Conservation (phyloP, 2,113 vertebrate genomes). For the Pseudorhombus dupliciocellatus region DNA sequence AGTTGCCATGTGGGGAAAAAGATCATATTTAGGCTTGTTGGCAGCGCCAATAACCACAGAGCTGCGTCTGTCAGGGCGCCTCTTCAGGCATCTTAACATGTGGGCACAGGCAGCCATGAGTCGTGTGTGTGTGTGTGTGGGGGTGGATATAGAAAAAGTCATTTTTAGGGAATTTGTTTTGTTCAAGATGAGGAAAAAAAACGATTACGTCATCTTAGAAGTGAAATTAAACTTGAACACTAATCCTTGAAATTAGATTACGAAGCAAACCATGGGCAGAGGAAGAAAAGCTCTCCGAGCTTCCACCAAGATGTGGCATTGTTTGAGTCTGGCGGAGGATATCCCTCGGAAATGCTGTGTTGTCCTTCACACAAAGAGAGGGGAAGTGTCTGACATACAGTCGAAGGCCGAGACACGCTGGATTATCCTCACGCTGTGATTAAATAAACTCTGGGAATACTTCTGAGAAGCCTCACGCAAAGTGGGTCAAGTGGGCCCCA, state of each 20-base stretch:
- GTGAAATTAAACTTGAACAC: conserved; percentile 12
- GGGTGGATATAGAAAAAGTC: background rate
- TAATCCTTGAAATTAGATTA: conserved; percentile 4
- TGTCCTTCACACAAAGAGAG: conserved; percentile 58
- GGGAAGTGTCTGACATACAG: conserved; percentile 58
- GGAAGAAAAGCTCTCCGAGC: conserved; percentile 23
- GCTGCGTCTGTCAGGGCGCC: conserved; percentile 29
- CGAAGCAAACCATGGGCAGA: background rate
- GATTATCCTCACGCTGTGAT: conserved; percentile 46
- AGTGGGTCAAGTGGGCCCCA: conserved; percentile 51
- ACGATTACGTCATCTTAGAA: background rate
- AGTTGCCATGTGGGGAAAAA: conserved; percentile 37
- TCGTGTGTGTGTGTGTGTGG: background rate
- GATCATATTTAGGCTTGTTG: conserved; percentile 43
- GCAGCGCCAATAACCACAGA: conserved; percentile 49
- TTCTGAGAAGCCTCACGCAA: conserved; percentile 38
- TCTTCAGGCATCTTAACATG: conserved; percentile 4
- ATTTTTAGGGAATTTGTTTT: background rate
- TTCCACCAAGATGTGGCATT: conserved; percentile 59
- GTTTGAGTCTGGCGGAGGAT: conserved; percentile 64
- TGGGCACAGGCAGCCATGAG: conserved; percentile 8
- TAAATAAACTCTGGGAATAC: conserved; percentile 52
- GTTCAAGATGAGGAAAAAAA: background rate
- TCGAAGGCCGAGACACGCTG: conserved; percentile 37
- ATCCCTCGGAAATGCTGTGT: conserved; percentile 70